These are phyloP conservation scores for Synanthedon andrenaeformis DNA, from an alignment of 2,888 invertebrate species.

Conservation along the genomic window DNA sequence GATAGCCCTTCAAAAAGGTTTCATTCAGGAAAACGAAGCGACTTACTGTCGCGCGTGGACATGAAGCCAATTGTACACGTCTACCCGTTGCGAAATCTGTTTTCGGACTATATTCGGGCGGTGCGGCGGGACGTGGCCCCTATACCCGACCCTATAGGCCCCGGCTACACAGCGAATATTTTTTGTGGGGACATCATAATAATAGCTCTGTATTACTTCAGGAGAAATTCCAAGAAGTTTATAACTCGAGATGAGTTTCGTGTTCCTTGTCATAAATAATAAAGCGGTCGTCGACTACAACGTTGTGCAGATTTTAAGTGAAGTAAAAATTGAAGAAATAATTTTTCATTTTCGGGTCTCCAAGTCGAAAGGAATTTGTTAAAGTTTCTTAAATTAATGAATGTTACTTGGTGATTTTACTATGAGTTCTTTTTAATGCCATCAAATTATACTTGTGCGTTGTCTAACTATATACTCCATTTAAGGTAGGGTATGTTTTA, in stretches of 20 bases:
- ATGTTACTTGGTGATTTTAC: slow-evolving; percentile 10
- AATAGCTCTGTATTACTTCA: slow-evolving; percentile 71
- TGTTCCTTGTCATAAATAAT: slow-evolving; percentile 71
- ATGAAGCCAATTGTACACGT: slow-evolving; percentile 19
- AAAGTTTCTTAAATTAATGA: slow-evolving; percentile 50
- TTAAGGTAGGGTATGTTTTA: no score
- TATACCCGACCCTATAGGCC: slow-evolving; percentile 29
- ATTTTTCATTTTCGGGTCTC: slow-evolving; percentile 52
- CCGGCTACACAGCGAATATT: slow-evolving; percentile 50
- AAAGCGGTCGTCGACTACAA: slow-evolving; percentile 69
- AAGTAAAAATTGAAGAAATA: slow-evolving; percentile 61
- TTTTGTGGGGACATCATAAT: slow-evolving; percentile 70
- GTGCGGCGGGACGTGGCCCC: slow-evolving; percentile 15
- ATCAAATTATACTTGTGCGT: no score
- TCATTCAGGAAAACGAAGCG: slow-evolving; percentile 5
- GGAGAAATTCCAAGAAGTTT: slow-evolving; percentile 71
- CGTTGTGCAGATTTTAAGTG: slow-evolving; percentile 66
- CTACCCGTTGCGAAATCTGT: slow-evolving; percentile 24
- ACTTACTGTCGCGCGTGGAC: not conserved
- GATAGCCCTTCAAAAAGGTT: slow-evolving; percentile 7
- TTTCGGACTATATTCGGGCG: slow-evolving; percentile 26
- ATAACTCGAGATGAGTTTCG: slow-evolving; percentile 72
- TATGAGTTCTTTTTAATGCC: not conserved
- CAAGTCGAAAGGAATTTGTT: slow-evolving; percentile 42
- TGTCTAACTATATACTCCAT: not conserved